Conservation (phyloP, 2,797 vertebrate species). For the Betta splendens region DNA sequence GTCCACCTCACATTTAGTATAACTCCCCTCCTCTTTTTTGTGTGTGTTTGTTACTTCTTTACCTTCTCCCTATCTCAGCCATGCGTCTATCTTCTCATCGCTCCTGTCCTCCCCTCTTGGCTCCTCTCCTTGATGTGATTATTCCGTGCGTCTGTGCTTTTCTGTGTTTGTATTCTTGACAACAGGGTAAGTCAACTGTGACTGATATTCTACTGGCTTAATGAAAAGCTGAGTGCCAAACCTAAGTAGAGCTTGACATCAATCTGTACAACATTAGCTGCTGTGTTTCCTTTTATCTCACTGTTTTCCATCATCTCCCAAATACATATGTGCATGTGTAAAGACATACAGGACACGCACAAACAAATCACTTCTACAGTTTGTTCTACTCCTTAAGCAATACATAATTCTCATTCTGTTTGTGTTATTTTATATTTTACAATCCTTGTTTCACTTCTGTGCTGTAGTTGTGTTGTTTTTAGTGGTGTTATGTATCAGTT, state of each 20-base stretch:
- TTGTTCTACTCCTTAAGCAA: slow-evolving; percentile 75
- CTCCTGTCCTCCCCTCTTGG: slow-evolving; percentile 34
- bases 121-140: slow-evolving; percentile 70
- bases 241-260: slow-evolving; percentile 74
- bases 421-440: slow-evolving; percentile 65
- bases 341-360: slow-evolving; percentile 15
- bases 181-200: slow-evolving; percentile 85
- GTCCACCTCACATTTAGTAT: not conserved
- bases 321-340: slow-evolving; percentile 20
- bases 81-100: slow-evolving; percentile 22
- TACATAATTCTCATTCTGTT: slow-evolving; percentile 68
- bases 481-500: slow-evolving; percentile 73
- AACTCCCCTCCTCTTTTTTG: slow-evolving; percentile 3
- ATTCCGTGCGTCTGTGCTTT: slow-evolving; percentile 76
- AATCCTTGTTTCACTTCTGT: slow-evolving; percentile 63
- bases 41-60: slow-evolving; percentile 3
- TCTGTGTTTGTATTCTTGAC: slow-evolving; percentile 82
- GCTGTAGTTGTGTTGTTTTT: slow-evolving; percentile 68
- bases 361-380: slow-evolving; percentile 29
- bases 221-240: slow-evolving; percentile 83
- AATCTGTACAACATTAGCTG: slow-evolving; percentile 65
- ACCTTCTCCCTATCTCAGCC: slow-evolving; percentile 23
- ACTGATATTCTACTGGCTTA: slow-evolving; percentile 79
- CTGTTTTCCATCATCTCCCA: slow-evolving; percentile 43
- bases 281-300: slow-evolving; percentile 64